Conservation (phyloP, 2,888 invertebrate genomes). For the Coremacera marginata region DNA sequence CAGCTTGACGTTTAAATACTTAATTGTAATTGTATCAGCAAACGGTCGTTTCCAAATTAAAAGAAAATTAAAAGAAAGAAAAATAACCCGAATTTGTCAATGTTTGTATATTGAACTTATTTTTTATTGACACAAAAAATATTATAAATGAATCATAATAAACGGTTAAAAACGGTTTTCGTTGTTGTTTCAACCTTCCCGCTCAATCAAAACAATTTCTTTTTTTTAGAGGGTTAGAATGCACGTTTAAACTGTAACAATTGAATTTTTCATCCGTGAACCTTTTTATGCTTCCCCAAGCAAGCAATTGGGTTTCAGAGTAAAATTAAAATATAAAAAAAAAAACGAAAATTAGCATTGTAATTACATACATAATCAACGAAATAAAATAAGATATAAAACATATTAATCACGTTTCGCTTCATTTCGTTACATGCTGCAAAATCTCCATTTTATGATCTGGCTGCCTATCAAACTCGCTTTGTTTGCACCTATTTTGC, state of each 20-base stretch:
- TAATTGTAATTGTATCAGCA: too few relatives aligned
- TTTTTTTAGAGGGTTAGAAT: neutral
- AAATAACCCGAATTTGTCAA: too few relatives aligned
- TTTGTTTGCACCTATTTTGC: too few relatives aligned
- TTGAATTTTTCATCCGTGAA: neutral
- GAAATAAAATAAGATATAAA: neutral
- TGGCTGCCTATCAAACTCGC: neutral
- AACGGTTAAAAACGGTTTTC: neutral
- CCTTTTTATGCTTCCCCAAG: constrained; percentile 16
- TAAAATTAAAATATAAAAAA: neutral
- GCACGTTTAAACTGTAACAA: neutral
- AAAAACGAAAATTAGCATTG: neutral
- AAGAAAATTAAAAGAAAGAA: too few relatives aligned
- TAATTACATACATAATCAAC: neutral
- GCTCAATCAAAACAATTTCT: neutral
- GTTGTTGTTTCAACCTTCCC: too few relatives aligned
- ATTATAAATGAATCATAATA: too few relatives aligned
- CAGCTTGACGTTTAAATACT: too few relatives aligned
- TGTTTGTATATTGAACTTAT: too few relatives aligned
- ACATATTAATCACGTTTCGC: constrained; percentile 17
- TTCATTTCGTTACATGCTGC: constrained; percentile 25
- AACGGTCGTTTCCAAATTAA: too few relatives aligned
- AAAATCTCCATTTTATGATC: constrained; percentile 12
- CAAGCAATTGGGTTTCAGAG: neutral
- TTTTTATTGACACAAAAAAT: too few relatives aligned